A percentile compares a stretch with the other conserved stretches of the same genome.
Evolutionary conservation across 2,888 invertebrate genomes (phyloP).

Genomic region (Yponomeuta evonymella): DNA sequence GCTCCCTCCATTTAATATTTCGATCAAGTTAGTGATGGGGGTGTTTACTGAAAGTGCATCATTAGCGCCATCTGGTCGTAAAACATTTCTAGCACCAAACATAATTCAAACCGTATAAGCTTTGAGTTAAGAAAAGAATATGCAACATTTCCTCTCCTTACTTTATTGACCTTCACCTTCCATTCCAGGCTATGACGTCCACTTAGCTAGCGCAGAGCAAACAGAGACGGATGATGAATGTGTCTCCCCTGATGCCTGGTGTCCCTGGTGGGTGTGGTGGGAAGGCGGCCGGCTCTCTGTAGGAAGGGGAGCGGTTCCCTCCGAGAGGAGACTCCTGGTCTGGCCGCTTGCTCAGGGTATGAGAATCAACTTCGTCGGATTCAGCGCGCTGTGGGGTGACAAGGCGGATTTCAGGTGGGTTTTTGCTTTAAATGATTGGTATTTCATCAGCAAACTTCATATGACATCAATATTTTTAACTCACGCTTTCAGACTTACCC

Average conservation of each 20-base stretch:
- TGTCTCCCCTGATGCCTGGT: conserved; percentile 64
- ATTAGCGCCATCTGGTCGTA: too few species aligned
- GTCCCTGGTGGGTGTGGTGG: conserved; percentile 83
- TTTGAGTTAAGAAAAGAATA: too few species aligned
- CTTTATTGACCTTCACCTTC: neutral
- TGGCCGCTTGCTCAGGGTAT: conserved; percentile 78
- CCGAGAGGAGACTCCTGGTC: conserved; percentile 73
- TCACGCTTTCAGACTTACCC: too few species aligned
- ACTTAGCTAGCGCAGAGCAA: conserved; percentile 75
- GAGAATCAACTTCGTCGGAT: conserved; percentile 78
- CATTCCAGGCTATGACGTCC: conserved; percentile 77
- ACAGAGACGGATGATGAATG: conserved; percentile 75
- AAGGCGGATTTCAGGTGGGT: conserved; percentile 79
- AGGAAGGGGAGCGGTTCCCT: conserved; percentile 74
- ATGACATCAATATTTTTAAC: too few species aligned
- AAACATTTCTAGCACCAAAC: too few species aligned
- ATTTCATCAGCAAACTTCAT: too few species aligned
- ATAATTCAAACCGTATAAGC: too few species aligned
- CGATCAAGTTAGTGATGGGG: too few species aligned
- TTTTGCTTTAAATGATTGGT: too few species aligned
- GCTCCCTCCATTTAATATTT: too few species aligned
- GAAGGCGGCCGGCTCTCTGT: conserved; percentile 75
- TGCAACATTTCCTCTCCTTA: neutral
- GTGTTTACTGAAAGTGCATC: too few species aligned
- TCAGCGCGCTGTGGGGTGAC: conserved; percentile 79